A percentile compares a stretch with the other conserved stretches of the same genome.
Evolutionary conservation across 2,888 invertebrate genomes (phyloP).

Genomic region (Eudemis profundana): DNA sequence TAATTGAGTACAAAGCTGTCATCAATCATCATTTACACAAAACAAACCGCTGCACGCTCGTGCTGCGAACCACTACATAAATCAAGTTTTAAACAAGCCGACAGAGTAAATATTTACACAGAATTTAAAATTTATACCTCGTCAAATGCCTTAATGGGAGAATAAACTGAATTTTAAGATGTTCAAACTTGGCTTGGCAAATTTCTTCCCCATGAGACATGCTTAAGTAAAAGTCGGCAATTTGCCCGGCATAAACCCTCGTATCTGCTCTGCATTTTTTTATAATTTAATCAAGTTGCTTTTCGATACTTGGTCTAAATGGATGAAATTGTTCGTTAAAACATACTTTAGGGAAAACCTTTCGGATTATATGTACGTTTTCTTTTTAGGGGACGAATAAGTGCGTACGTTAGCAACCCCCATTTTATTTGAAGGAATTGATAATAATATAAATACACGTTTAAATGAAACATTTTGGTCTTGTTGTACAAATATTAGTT

Average conservation of each 20-base stretch:
- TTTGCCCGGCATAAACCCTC: slow-evolving; percentile 53
- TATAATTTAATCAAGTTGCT: slow-evolving; percentile 76
- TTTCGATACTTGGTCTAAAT: slow-evolving; percentile 77
- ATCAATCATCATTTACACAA: slow-evolving; percentile 44
- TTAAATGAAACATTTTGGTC: too few species aligned
- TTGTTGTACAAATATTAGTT: too few species aligned
- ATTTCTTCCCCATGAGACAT: slow-evolving; percentile 72
- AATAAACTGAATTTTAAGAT: slow-evolving; percentile 74
- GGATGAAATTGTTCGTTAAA: slow-evolving; percentile 77
- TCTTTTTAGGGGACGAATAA: not conserved
- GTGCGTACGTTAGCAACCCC: not conserved
- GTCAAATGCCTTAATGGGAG: slow-evolving; percentile 73
- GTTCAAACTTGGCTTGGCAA: slow-evolving; percentile 60
- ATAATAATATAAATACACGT: too few species aligned
- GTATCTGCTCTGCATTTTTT: slow-evolving; percentile 53
- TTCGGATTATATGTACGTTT: slow-evolving; percentile 9
- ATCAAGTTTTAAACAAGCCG: slow-evolving; percentile 61
- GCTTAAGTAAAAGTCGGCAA: slow-evolving; percentile 57
- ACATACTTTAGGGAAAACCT: slow-evolving; percentile 54
- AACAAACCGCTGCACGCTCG: slow-evolving; percentile 11
- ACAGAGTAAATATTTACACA: slow-evolving; percentile 60
- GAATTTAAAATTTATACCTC: slow-evolving; percentile 67
- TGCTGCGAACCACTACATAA: slow-evolving; percentile 42
- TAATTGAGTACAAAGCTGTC: not conserved
- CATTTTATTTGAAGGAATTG: too few species aligned